Base-by-base conservation (phyloP, 1,140 invertebrate species). In the Callitettix versicolor region DNA sequence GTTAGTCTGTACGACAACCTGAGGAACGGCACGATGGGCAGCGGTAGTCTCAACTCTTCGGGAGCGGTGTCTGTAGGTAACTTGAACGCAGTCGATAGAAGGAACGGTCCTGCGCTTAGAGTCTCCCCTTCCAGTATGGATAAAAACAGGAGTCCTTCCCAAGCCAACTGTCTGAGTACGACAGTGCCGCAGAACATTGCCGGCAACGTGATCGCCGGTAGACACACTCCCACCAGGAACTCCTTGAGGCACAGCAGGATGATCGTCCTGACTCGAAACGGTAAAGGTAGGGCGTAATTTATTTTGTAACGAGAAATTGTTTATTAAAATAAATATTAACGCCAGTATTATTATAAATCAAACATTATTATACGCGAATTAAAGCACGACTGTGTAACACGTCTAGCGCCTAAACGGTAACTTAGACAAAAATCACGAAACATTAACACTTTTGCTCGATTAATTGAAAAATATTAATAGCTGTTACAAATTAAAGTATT, bases 111-210 rank as follows among this genome's bases (percentile, higher is more conserved):
- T 1, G 6, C 15, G 34, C 6, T 11, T 2, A 30, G 12, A 14
- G 6, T 20, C 1, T 14, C 36, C 30, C 17, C 42, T 17, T 22
- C 42, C 3, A 30, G 18, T 34, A 51, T 51, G 47, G 18, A 53
- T 38, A 5, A 41, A 24, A 15, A 40, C 34, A 24, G 18, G 44
- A 49, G 44, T 40, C 74, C 73, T n/a, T 74, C 74, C n/a, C 74
- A 75, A 67, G 73, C 75, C 20, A 70, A 69, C 58, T 71, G 69
- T 63, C 62, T 84, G 66, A 74, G 74, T 55, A 85, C 82, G 18
- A 85, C 82, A 1, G 81, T 84, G 49, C 82, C 82, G 40, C 79
- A 81, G 65, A 82, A 81, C 68, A 72, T 84, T 56, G 78, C 79
- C 20, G 74, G 74, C 20, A 70, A 71, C 53, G 76, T 77, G 66